A percentile compares a stretch with the other conserved stretches of the same genome.
Conservation (phyloP, 2,797 vertebrate species). For the Epinephelus awoara region DNA sequence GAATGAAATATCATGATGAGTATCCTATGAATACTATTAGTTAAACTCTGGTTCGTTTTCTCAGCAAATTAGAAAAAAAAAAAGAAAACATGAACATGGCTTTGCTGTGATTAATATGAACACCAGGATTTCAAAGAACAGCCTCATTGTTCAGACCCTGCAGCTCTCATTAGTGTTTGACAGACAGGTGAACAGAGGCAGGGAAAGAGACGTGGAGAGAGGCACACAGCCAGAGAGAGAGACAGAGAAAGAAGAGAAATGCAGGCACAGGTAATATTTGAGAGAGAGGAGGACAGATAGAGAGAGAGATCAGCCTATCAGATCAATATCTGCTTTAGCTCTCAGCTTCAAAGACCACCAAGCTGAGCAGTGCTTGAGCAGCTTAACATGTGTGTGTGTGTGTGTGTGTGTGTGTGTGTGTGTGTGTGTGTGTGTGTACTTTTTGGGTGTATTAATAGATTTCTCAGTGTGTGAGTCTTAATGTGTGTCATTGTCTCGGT, state of each 20-base stretch:
- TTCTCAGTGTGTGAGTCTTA: not conserved
- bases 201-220: not conserved
- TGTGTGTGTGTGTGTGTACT: not conserved
- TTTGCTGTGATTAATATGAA: slow-evolving; percentile 11
- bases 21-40: not conserved
- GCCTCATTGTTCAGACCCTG: slow-evolving; percentile 10
- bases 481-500: slow-evolving; percentile 8
- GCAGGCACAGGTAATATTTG: slow-evolving; percentile 6
- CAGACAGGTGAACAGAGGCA: slow-evolving; percentile 3
- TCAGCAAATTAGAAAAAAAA: not conserved
- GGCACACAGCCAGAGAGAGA: not conserved
- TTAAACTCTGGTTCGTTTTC: not conserved
- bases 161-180: slow-evolving; percentile 34
- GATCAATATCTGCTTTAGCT: slow-evolving; percentile 65
- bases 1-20: not conserved
- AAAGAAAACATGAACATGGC: not conserved
- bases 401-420: slow-evolving; percentile 1
- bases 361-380: slow-evolving; percentile 41
- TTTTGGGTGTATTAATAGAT: not conserved
- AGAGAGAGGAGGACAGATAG: slow-evolving; percentile 2
- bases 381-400: slow-evolving; percentile 16
- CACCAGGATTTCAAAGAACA: slow-evolving; percentile 1
- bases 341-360: slow-evolving; percentile 54
- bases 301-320: slow-evolving; percentile 33
- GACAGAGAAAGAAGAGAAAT: not conserved